These are phyloP conservation scores for Neodon shergylaensis DNA, from an alignment of 2,113 vertebrate species.

Conservation along the genomic window DNA sequence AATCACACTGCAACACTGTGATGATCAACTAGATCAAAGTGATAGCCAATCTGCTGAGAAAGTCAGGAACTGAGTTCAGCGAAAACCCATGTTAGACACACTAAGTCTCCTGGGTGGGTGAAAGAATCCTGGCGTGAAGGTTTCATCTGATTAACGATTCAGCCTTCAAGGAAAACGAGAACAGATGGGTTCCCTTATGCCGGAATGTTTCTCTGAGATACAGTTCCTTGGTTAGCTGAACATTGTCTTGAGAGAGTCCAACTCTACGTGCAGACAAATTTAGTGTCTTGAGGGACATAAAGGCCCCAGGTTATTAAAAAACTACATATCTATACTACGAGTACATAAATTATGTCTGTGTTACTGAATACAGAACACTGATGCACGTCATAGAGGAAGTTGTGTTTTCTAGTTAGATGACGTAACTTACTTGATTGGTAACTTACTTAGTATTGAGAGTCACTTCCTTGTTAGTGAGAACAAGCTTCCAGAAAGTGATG, in stretches of 20 bases:
- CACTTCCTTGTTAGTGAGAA: neutral
- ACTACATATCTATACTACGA: neutral
- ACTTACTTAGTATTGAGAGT: neutral
- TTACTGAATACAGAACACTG: neutral
- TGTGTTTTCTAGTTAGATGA: neutral
- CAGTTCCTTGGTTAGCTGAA: neutral
- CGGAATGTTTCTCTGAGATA: neutral
- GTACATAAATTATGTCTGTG: neutral
- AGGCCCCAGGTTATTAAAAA: neutral
- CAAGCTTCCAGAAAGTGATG: neutral
- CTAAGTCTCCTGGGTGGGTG: neutral
- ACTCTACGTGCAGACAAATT: neutral
- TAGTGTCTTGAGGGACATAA: neutral
- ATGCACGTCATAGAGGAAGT: neutral
- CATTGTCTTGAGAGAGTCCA: neutral
- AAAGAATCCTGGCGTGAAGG: neutral
- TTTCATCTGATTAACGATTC: neutral
- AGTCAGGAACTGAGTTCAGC: neutral
- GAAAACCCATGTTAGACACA: neutral
- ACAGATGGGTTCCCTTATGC: neutral
- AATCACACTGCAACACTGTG: slow-evolving; percentile 56
- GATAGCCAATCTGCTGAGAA: slow-evolving; percentile 66
- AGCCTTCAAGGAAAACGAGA: slow-evolving; percentile 8
- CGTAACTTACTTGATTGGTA: neutral
- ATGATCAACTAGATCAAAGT: slow-evolving; percentile 14